Evolutionary conservation across 1,140 invertebrate species (phyloP).

Genomic region (Caerostris extrusa): DNA sequence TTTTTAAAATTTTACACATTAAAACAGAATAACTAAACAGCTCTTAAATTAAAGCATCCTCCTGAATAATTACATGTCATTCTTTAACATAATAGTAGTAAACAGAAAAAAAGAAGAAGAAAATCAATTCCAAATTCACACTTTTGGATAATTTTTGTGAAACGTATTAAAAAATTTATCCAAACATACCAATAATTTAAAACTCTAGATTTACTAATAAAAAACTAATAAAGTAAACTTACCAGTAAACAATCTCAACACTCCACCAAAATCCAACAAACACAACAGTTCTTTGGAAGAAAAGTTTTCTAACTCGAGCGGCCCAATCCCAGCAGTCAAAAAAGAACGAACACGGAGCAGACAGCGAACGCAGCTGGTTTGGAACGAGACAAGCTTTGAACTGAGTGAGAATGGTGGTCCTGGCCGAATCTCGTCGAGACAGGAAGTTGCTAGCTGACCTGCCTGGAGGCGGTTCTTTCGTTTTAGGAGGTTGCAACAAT

Average conservation of each 20-base stretch:
- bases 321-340: not conserved
- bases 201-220: too few relatives aligned
- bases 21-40: too few relatives aligned
- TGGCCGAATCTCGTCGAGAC: constrained; percentile 6
- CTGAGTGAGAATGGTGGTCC: not conserved
- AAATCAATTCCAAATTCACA: too few relatives aligned
- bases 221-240: not conserved
- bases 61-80: too few relatives aligned
- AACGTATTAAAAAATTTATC: too few relatives aligned
- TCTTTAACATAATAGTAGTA: too few relatives aligned
- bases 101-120: too few relatives aligned
- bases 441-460: constrained; percentile 27
- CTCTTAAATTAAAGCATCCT: too few relatives aligned
- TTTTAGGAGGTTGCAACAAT: not conserved
- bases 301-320: too few relatives aligned
- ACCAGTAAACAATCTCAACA: not conserved
- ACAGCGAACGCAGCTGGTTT: not conserved
- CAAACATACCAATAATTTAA: too few relatives aligned
- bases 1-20: too few relatives aligned
- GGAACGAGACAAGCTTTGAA: not conserved
- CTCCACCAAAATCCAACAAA: not conserved
- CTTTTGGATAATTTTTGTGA: too few relatives aligned
- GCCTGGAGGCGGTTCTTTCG: not conserved
- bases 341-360: not conserved
- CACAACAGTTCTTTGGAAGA: not conserved